These are phyloP conservation scores for Maniola hyperantus DNA, from an alignment of 2,888 invertebrate genomes.

Conservation along the genomic window DNA sequence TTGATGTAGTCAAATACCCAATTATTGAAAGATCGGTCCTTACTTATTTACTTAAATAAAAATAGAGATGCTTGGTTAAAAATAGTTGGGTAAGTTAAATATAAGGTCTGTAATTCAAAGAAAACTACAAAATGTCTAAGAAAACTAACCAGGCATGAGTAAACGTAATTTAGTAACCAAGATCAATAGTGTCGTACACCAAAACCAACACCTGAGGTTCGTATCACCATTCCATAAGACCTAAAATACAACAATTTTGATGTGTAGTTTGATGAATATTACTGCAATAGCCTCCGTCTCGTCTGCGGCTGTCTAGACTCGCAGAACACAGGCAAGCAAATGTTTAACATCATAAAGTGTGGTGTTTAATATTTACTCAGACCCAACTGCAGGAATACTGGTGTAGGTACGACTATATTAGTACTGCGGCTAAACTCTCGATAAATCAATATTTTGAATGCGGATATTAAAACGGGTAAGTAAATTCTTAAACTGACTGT, in stretches of 20 bases:
- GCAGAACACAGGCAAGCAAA: slow-evolving; percentile 23
- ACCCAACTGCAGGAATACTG: slow-evolving; percentile 10
- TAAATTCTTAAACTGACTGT: no score
- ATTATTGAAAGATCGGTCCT: no score
- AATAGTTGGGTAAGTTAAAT: neutral
- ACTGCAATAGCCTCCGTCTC: slow-evolving; percentile 19
- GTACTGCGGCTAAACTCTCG: slow-evolving; percentile 14
- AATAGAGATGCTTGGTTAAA: neutral
- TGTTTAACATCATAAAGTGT: slow-evolving; percentile 26
- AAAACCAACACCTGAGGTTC: neutral
- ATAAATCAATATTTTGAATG: slow-evolving; percentile 3
- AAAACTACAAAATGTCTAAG: neutral
- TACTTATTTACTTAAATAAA: no score
- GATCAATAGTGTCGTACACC: slow-evolving; percentile 28
- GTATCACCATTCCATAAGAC: slow-evolving; percentile 12
- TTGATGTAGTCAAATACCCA: no score
- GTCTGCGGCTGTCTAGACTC: slow-evolving; percentile 30
- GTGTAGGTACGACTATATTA: slow-evolving; percentile 3
- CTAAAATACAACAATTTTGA: neutral
- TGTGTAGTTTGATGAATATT: slow-evolving; percentile 16
- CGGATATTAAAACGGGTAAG: no score
- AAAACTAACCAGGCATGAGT: slow-evolving; percentile 22
- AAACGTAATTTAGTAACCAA: slow-evolving; percentile 33
- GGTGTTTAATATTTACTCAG: slow-evolving; percentile 23
- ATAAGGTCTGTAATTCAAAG: neutral